Conservation (phyloP, 2,113 vertebrate species). For the Tonatia bakeri region DNA sequence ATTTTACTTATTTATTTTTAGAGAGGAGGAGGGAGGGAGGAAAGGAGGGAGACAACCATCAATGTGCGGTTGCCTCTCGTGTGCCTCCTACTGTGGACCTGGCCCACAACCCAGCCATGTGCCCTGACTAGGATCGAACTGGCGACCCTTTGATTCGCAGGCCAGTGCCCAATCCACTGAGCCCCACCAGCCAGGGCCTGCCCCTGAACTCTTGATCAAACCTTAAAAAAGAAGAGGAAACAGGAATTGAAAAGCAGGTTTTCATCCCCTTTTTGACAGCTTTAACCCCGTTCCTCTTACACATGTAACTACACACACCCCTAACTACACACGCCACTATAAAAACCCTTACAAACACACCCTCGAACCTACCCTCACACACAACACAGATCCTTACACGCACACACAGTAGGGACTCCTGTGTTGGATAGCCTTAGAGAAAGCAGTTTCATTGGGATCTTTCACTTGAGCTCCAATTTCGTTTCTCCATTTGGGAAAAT, state of each 20-base stretch:
- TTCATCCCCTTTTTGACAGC: neutral
- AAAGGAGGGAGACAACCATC: no score
- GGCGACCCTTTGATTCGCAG: no score
- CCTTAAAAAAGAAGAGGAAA: neutral
- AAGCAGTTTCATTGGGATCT: neutral
- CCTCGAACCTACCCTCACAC: neutral
- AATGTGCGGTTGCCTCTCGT: no score
- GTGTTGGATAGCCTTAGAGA: neutral
- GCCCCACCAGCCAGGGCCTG: no score
- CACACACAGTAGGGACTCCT: neutral
- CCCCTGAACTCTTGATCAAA: neutral
- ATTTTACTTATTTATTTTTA: no score
- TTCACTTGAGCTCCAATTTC: neutral
- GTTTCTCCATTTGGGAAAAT: conserved; percentile 19
- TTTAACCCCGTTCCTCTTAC: neutral
- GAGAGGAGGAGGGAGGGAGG: no score
- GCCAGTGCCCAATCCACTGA: no score
- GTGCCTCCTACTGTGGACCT: no score
- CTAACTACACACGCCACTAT: no score
- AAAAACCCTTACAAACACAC: neutral
- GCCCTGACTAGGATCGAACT: no score
- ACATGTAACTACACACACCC: neutral
- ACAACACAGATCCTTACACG: neutral
- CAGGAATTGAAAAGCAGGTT: neutral
- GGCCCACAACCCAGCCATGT: no score